These are phyloP conservation scores for Heteractis magnifica DNA, from an alignment of 92 coral and sea anemone species.

Conservation along the genomic window DNA sequence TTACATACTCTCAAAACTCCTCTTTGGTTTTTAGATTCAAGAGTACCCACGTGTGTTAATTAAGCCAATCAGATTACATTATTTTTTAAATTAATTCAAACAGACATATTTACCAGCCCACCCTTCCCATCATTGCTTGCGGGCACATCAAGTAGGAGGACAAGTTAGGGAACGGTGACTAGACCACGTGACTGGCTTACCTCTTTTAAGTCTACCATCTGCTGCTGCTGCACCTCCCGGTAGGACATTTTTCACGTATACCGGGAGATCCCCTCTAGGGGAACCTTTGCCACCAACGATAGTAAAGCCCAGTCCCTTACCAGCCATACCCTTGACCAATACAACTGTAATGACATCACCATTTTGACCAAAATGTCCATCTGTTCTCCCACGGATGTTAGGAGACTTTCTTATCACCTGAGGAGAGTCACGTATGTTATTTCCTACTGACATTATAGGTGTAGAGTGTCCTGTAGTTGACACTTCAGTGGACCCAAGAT, in stretches of 20 bases:
- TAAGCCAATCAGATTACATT: too few species aligned
- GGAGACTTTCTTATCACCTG: conserved; percentile 51
- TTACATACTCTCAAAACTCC: background rate
- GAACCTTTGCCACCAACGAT: conserved; percentile 96
- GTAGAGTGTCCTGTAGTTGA: conserved; percentile 60
- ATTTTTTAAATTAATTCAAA: background rate
- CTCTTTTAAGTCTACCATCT: conserved; percentile 85
- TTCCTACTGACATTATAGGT: conserved; percentile 43
- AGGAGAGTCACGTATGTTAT: conserved; percentile 66
- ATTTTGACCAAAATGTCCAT: conserved; percentile 23
- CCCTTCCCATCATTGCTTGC: background rate
- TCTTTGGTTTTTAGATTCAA: background rate
- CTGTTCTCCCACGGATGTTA: conserved; percentile 29
- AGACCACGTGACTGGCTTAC: conserved; percentile 33
- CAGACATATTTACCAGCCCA: background rate
- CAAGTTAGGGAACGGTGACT: background rate
- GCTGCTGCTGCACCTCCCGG: conserved; percentile 94
- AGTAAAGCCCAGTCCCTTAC: conserved; percentile 93
- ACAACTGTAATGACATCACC: conserved; percentile 72
- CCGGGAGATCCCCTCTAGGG: conserved; percentile 85
- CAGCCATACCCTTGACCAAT: conserved; percentile 84
- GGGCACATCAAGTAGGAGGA: background rate
- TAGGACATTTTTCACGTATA: conserved; percentile 76
- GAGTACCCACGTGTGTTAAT: background rate
- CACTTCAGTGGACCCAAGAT: conserved; percentile 51